Conservation (phyloP, 1,140 invertebrate species). For the Sarcophaga bullata region DNA sequence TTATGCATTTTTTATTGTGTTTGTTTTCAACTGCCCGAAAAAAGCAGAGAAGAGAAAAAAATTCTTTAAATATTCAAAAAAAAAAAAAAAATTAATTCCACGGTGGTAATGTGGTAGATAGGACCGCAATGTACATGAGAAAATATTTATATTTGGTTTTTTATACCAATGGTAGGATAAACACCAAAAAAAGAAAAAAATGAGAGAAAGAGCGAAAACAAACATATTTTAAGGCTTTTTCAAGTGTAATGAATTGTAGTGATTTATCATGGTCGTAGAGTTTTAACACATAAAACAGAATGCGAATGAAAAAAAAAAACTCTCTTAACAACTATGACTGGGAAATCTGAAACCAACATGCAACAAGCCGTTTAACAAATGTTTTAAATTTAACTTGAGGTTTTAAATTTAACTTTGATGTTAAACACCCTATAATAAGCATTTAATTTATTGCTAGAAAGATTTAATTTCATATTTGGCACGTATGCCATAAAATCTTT, state of each 20-base stretch:
- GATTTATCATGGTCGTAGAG: constrained; percentile 13
- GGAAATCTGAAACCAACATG: neutral
- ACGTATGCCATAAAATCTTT: no score
- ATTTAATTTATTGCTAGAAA: no score
- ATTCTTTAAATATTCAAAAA: no score
- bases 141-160: neutral
- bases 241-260: constrained; percentile 26
- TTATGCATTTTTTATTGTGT: neutral
- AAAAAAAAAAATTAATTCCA: no score
- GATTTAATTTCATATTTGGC: no score
- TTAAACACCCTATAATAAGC: neutral
- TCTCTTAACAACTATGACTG: neutral
- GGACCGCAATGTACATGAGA: neutral
- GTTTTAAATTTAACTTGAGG: constrained; percentile 20
- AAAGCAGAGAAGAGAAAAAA: no score
- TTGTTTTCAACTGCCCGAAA: neutral
- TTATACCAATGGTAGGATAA: neutral
- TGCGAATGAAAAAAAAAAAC: neutral
- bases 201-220: neutral
- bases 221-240: constrained; percentile 19
- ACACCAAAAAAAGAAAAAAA: neutral
- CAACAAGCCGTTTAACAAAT: neutral
- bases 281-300: constrained; percentile 6
- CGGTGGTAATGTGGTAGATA: no score
- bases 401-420: constrained; percentile 4